phyloP scores from a whole-genome alignment of 30 jellyfish, hydroid and myxozoan genomes.

The Chironex yamaguchii region DNA sequence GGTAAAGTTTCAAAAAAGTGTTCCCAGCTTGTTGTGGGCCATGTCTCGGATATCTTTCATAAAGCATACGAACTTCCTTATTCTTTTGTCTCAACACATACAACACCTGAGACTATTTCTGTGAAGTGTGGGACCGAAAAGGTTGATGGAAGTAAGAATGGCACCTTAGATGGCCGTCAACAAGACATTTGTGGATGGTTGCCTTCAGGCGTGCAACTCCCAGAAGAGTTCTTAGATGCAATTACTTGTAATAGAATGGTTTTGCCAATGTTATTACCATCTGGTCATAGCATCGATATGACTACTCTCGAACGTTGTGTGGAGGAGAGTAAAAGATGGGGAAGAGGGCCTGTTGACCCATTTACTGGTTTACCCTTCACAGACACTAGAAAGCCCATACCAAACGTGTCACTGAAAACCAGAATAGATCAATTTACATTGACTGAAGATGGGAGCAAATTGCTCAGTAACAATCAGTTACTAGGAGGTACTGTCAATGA shows the following conservation, averaged over 20 bases:
- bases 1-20: conserved; percentile 68
- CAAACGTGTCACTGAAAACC: conserved; percentile 78
- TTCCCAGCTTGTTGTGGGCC: background rate
- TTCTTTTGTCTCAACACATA: background rate
- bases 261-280: conserved; percentile 87
- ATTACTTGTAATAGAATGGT: conserved; percentile 82
- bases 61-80: background rate
- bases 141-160: background rate
- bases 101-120: background rate
- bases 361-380: conserved; percentile 86
- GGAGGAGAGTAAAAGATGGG: conserved; percentile 58
- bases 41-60: background rate
- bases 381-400: conserved; percentile 63
- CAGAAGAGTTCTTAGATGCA: conserved; percentile 90
- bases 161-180: background rate
- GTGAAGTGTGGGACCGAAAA: background rate
- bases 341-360: conserved; percentile 92
- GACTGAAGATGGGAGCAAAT: background rate
- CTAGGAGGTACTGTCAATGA: background rate
- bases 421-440: conserved; percentile 75
- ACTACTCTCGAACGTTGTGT: conserved; percentile 70
- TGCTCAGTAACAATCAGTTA: background rate
- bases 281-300: conserved; percentile 87
- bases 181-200: background rate
- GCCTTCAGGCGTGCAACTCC: conserved; percentile 27